phyloP scores from a whole-genome alignment of 2,797 vertebrate genomes.

The Sciaenops ocellatus region DNA sequence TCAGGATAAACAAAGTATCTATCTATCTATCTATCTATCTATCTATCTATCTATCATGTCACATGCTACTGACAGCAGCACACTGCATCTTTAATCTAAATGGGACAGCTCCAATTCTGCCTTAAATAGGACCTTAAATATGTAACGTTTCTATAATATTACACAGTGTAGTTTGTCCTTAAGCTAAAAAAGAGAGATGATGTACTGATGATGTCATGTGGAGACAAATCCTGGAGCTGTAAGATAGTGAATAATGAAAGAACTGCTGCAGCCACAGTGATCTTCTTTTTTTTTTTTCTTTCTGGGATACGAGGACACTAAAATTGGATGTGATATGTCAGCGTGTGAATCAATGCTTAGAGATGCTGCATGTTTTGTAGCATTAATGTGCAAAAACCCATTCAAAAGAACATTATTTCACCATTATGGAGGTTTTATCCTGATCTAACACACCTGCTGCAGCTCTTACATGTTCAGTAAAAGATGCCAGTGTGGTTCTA shows the following conservation, averaged over 20 bases:
- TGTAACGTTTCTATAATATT: not conserved
- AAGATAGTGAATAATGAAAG: constrained; percentile 37
- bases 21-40: too few relatives aligned
- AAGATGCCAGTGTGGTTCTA: constrained; percentile 15
- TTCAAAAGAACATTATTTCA: too few relatives aligned
- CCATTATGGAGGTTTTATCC: not conserved
- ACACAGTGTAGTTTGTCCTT: not conserved
- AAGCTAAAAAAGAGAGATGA: constrained; percentile 6
- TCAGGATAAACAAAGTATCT: too few relatives aligned
- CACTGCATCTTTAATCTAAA: constrained; percentile 3
- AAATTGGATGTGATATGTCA: not conserved
- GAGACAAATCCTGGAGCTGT: constrained; percentile 31
- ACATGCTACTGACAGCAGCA: constrained; percentile 8
- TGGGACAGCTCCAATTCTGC: constrained; percentile 6
- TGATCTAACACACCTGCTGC: not conserved
- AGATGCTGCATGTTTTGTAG: too few relatives aligned
- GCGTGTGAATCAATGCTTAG: too few relatives aligned
- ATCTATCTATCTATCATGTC: not conserved
- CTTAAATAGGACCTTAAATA: not conserved
- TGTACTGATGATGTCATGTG: constrained; percentile 20
- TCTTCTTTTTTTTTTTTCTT: not conserved
- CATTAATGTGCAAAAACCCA: not conserved
- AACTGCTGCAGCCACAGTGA: constrained; percentile 20
- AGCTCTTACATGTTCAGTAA: not conserved
- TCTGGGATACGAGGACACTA: not conserved